Base-by-base conservation (phyloP, 2,113 vertebrate genomes). In the Ctenodactylus gundi region DNA sequence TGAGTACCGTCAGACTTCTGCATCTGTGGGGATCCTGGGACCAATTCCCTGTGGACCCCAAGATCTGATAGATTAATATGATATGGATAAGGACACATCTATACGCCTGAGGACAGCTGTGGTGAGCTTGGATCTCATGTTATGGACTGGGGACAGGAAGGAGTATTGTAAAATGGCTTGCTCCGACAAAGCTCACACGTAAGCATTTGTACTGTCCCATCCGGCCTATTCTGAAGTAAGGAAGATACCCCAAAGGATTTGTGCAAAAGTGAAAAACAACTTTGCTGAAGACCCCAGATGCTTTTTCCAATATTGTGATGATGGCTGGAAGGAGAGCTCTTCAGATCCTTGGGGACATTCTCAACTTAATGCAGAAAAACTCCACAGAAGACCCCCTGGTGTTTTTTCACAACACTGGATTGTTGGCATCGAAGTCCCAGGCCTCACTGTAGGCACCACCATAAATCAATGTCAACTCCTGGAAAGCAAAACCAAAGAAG, bases 391-490 rank as follows among this genome's bases (percentile, higher is more conserved):
- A 11, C 34, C 44, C 81, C 55, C 76, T 82, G 27, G 60, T 75
- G 64, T 76, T 39, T 75, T 92, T 93, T 75, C 39, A 70, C 83
- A 93, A 75, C 57, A 90, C 53, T 41, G 7, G 90, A 92, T 88
- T 65, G 34, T 67, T 49, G 57, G 68, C 85, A 67, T 6, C 7
- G 14, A 18, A 36, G 39, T 49, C 65, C 51, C 81, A 67, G 62
- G 51, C 27, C 49, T 94, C 64, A 60, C 87, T 93, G 27, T 72
- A 83, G 87, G 75, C 81, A 94, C 70, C 64, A 39, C 41, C 90
- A 94, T 97, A 94, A 96, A 97, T 97, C 95, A 96, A 62, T 85
- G 93, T 96, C 95, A 91, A 36, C 78, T 85, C 75, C 41, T 81
- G 70, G 76, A 73, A 92, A 91, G 70, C 25, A 88, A 90, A 94